Evolutionary conservation across 37 sponge, comb jelly and placozoan species (phyloP).

Genomic region (Aplysina aerophoba): DNA sequence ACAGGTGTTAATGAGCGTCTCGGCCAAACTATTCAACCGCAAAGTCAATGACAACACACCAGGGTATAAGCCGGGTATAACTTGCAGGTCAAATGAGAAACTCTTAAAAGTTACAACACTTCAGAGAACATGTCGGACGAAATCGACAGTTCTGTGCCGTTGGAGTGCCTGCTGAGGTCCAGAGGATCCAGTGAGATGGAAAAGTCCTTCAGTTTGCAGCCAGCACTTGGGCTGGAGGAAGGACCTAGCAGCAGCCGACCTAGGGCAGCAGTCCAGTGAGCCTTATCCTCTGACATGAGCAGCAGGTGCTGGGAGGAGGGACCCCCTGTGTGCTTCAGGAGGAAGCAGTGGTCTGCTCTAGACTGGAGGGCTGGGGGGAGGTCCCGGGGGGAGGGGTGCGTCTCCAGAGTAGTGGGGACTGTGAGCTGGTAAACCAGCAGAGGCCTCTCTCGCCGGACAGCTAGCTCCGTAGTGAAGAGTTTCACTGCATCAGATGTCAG

Average conservation of each 20-base stretch:
- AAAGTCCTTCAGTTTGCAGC: neutral
- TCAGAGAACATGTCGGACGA: slow-evolving; percentile 26
- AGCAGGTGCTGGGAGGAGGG: neutral
- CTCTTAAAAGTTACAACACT: neutral
- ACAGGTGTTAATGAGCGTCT: no score
- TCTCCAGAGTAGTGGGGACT: neutral
- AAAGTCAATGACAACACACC: no score
- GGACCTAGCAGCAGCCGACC: neutral
- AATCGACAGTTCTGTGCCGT: slow-evolving; percentile 9
- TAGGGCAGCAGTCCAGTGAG: neutral
- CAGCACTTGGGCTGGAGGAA: no score
- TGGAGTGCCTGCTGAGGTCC: neutral
- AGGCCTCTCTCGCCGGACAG: neutral
- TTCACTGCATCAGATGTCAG: neutral
- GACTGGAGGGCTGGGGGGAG: neutral
- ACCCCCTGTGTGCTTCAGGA: neutral
- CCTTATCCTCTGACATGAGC: neutral
- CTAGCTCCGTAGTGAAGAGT: slow-evolving; percentile 1
- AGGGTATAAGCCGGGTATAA: no score
- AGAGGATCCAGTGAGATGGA: neutral
- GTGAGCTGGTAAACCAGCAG: neutral
- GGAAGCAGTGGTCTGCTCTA: neutral
- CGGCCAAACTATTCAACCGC: no score
- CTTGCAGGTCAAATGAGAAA: no score
- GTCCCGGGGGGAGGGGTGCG: neutral